These are phyloP conservation scores for Microctonus hyperodae DNA, from an alignment of 2,888 invertebrate species.

Conservation along the genomic window DNA sequence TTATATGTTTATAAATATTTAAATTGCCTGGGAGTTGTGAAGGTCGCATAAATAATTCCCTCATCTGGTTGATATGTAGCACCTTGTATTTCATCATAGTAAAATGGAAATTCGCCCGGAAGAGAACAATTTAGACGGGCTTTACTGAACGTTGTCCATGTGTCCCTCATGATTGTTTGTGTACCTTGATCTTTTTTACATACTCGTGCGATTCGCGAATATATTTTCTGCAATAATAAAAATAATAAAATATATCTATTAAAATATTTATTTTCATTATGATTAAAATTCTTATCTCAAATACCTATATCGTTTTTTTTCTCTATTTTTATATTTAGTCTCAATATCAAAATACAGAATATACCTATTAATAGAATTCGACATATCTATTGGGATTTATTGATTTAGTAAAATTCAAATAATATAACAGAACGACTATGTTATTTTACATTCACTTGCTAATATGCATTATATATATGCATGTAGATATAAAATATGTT, in stretches of 20 bases:
- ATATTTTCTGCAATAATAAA: slow-evolving; percentile 72
- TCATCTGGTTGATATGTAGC: slow-evolving; percentile 80
- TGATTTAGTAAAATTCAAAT: neutral
- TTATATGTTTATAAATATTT: neutral
- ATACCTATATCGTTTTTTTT: too few relatives aligned
- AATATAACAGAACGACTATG: neutral
- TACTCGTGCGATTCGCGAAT: slow-evolving; percentile 88
- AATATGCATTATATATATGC: neutral
- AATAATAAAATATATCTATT: neutral
- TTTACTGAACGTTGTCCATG: slow-evolving; percentile 92
- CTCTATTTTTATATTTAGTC: too few relatives aligned
- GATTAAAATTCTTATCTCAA: too few relatives aligned
- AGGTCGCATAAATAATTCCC: slow-evolving; percentile 82
- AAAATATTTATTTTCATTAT: neutral
- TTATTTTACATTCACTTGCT: neutral
- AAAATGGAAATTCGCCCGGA: slow-evolving; percentile 86
- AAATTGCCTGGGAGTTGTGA: slow-evolving; percentile 78
- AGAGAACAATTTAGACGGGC: slow-evolving; percentile 85
- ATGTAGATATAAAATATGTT: neutral
- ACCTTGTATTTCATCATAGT: slow-evolving; percentile 89
- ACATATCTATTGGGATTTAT: slow-evolving; percentile 18
- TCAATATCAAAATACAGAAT: too few relatives aligned
- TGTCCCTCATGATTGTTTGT: slow-evolving; percentile 77
- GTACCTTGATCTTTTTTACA: slow-evolving; percentile 91
- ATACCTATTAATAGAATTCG: neutral